Base-by-base conservation (phyloP, 2,888 invertebrate species). In the Aspidapion aeneum region DNA sequence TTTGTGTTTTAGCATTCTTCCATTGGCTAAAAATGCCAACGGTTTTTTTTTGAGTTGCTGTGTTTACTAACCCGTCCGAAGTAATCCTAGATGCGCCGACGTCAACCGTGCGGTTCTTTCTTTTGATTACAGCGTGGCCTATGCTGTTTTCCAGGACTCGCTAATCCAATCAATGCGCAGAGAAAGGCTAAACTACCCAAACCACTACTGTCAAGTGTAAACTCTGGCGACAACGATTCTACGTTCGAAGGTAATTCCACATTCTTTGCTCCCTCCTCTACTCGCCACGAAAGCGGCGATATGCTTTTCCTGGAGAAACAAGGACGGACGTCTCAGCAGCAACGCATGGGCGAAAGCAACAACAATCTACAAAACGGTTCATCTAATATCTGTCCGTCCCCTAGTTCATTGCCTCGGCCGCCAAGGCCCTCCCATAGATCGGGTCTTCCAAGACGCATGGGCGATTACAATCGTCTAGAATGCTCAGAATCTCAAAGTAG, bases 71-170 rank as follows among this genome's bases (percentile, higher is more conserved):
- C 80, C 79, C 72, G 65, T 72, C 78, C 79, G 78, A 79, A n/a
- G n/a, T n/a, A 77, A 77, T 78, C 79, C 79, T 76, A 75, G 64
- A 59, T 60, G 64, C 61, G 60, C 63, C 67, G 60, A 60, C 62
- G 80, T 81, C 80, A 78, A 79, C 77, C 78, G 74, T 80, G 76
- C 76, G 3, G 71, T 74, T 80, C 77, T 82, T 81, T 82, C 79
- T 81, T 83, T 81, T 83, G 82, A 82, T 85, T 87, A 85, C 87
- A 91, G 90, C 89, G 90, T 74, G 91, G 89, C 76, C 86, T 91
- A 75, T 91, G 91, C 87, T 91, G 91, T 85, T 91, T 91, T 87
- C 90, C 91, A 86, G 88, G 87, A 85, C 86, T 89, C 87, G 82
- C 88, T 87, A 85, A 88, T 87, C 84, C 87, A 86, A 84, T 88